A percentile compares a stretch with the other conserved stretches of the same genome.
Evolutionary conservation across 2,888 invertebrate genomes (phyloP).

Genomic region (Ormyrus nitidulus): DNA sequence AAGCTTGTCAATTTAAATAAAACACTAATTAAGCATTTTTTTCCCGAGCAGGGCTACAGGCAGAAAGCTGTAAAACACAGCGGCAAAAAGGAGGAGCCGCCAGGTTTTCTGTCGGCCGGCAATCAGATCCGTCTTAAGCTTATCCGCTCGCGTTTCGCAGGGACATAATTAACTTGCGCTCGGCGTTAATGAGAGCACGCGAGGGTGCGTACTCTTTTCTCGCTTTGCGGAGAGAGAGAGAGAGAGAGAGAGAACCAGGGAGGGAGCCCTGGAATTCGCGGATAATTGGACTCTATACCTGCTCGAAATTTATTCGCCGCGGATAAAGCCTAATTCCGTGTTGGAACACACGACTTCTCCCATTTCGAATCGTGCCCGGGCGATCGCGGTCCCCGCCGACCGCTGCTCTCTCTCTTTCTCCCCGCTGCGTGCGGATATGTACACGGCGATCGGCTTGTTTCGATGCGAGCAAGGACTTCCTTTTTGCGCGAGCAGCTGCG

Average conservation of each 20-base stretch:
- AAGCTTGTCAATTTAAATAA: too few species aligned
- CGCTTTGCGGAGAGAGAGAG: too few species aligned
- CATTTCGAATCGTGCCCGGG: constrained; percentile 18
- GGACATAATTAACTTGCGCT: constrained; percentile 71
- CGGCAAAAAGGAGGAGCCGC: background rate
- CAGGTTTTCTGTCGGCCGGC: background rate
- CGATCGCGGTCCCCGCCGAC: background rate
- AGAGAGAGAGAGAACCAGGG: too few species aligned
- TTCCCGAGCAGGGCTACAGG: constrained; percentile 13
- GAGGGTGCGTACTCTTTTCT: constrained; percentile 14
- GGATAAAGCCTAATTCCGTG: constrained; percentile 62
- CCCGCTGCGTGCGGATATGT: too few species aligned
- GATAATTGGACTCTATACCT: constrained; percentile 44
- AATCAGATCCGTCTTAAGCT: background rate
- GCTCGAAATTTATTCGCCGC: constrained; percentile 55
- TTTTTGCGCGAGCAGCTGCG: background rate
- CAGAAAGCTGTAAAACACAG: constrained; percentile 28
- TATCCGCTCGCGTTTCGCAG: constrained; percentile 24
- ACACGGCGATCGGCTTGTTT: background rate
- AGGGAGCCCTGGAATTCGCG: too few species aligned
- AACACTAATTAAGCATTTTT: background rate
- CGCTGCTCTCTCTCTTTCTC: background rate
- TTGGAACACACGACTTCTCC: constrained; percentile 54
- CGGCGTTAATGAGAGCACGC: constrained; percentile 71
- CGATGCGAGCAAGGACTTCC: too few species aligned